Base-by-base conservation (phyloP, 2,888 invertebrate species). In the Drosophila pseudotalamancana region DNA sequence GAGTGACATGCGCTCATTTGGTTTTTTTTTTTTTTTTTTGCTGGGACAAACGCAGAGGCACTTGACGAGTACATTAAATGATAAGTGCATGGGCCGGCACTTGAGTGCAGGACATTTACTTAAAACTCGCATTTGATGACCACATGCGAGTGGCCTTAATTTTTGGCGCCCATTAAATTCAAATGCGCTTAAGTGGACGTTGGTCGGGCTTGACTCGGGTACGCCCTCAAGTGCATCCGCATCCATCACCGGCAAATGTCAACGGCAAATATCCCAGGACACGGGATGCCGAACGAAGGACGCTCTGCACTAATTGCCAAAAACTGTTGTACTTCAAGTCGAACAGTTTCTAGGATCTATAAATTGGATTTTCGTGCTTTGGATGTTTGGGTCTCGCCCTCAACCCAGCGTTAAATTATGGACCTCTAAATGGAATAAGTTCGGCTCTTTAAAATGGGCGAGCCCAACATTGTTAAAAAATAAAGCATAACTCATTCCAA, bases 311-410 rank as follows among this genome's bases (percentile, higher is more conserved):
- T 77, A 77, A 72, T 77, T 75, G 73, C 73, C 60, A 60, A 76
- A 75, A 73, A 66, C 55, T 61, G 75, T 71, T 67, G 14, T 46
- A 11, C 43, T 25, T 27, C n/a, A 59, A 54, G 31, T 40, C 27
- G 12, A 16, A 19, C 18, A 31, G 35, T 59, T 51, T 35, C 16
- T 14, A 37, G 32, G 16, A 9, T 48, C 29, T 49, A 59, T 80
- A 77, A 83, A 81, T 82, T 86, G 81, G 87, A 82, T 86, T 82
- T 82, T 73, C 81, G 60, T 82, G 82, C 86, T 86, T 86, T 80
- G 72, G 75, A 86, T 84, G 84, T 68, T 77, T 73, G 19, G 57
- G 78, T 43, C 11, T 48, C 84, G 77, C 73, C 84, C 66, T 55
- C 29, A 43, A 57, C 55, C 23, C 12, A 19, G 31, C 18, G 39